These are phyloP conservation scores for Oryctolagus cuniculus DNA, from an alignment of 2,113 vertebrate genomes.

Conservation along the genomic window mOryCun1.1 NC_091442.1:114832501-114833000, in stretches of 20 bases:
- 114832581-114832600: too few relatives aligned
- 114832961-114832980: accelerated
- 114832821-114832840: accelerated
- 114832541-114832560: too few relatives aligned
- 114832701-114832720: background rate
- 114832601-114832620: too few relatives aligned
- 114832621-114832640: too few relatives aligned
- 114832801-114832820: background rate
- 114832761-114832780: background rate
- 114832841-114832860: accelerated
- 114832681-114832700: background rate
- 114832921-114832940: background rate
- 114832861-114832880: accelerated
- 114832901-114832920: background rate
- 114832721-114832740: background rate
- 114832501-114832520: too few relatives aligned
- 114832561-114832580: too few relatives aligned
- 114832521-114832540: too few relatives aligned
- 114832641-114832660: background rate
- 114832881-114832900: accelerated
- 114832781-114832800: background rate
- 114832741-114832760: background rate
- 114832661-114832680: background rate
- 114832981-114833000: background rate
- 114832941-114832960: accelerated